These are phyloP conservation scores for Thunnus maccoyii DNA, from an alignment of 2,113 vertebrate species.

Conservation along the genomic window DNA sequence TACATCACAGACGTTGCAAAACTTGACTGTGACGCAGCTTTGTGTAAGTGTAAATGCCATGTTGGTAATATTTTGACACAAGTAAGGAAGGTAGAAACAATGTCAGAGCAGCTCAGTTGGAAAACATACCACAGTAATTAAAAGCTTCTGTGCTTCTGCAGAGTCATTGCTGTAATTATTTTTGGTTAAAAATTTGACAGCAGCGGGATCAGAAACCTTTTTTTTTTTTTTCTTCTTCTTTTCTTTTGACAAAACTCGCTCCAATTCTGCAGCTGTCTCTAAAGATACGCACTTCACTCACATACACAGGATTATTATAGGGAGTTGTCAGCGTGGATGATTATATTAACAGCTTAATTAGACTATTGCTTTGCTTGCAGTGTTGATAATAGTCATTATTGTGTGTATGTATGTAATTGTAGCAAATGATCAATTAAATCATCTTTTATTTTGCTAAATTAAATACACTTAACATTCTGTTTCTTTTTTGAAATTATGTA, in stretches of 20 bases:
- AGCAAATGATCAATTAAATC: conserved; percentile 62
- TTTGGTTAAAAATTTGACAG: conserved; percentile 33
- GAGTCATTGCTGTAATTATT: conserved; percentile 48
- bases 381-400: conserved; percentile 61
- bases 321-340: conserved; percentile 62
- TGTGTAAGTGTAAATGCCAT: conserved; percentile 3
- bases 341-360: conserved; percentile 71
- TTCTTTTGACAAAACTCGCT: conserved; percentile 42
- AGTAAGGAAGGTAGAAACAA: background rate
- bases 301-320: conserved; percentile 60
- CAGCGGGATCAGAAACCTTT: conserved; percentile 34
- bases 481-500: background rate
- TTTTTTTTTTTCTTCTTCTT: conserved; percentile 17
- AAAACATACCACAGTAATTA: conserved; percentile 40
- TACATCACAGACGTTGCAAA: conserved; percentile 42
- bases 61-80: conserved; percentile 24
- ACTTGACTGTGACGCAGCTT: conserved; percentile 25
- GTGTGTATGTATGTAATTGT: conserved; percentile 49
- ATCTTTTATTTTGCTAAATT: conserved; percentile 37
- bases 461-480: conserved; percentile 13
- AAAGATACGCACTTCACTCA: conserved; percentile 55
- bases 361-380: conserved; percentile 54
- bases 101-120: conserved; percentile 34
- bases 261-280: conserved; percentile 53
- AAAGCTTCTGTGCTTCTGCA: conserved; percentile 35